Evolutionary conservation across 2,888 invertebrate genomes (phyloP).

Genomic region (Aspidiotus destructor): DNA sequence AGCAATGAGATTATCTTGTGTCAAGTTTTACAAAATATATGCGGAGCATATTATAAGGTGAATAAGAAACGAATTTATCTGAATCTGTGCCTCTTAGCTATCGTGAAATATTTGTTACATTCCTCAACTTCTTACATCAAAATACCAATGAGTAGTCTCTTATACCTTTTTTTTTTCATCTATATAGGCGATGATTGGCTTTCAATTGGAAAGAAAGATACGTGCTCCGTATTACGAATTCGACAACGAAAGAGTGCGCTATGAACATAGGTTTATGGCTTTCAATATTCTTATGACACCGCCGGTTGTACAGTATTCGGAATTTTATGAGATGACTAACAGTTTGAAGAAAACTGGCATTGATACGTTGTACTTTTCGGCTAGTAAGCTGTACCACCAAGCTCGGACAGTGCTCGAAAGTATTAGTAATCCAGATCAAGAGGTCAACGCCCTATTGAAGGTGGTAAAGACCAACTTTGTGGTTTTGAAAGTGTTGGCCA

Average conservation of each 20-base stretch:
- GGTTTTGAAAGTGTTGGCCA: slow-evolving; percentile 81
- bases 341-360: slow-evolving; percentile 45
- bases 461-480: slow-evolving; percentile 93
- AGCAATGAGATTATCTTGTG: slow-evolving; percentile 75
- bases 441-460: slow-evolving; percentile 70
- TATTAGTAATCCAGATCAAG: slow-evolving; percentile 68
- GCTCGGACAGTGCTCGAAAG: slow-evolving; percentile 76
- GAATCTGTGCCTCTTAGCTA: background rate
- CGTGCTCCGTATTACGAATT: slow-evolving; percentile 67
- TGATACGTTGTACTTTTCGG: slow-evolving; percentile 63
- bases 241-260: slow-evolving; percentile 87
- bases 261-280: slow-evolving; percentile 86
- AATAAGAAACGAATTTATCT: slow-evolving; percentile 4
- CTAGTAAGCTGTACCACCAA: slow-evolving; percentile 86
- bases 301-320: slow-evolving; percentile 80
- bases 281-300: slow-evolving; percentile 78
- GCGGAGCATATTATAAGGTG: slow-evolving; percentile 90
- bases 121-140: background rate
- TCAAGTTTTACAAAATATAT: slow-evolving; percentile 86
- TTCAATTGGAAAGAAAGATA: slow-evolving; percentile 78
- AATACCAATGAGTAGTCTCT: background rate
- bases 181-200: slow-evolving; percentile 72
- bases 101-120: background rate
- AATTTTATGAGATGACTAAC: slow-evolving; percentile 66
- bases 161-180: background rate